Evolutionary conservation across 2,888 invertebrate genomes (phyloP), one percentile per base, ranked within the genome.

Genomic region (Trypoxylon attenuatum): DNA sequence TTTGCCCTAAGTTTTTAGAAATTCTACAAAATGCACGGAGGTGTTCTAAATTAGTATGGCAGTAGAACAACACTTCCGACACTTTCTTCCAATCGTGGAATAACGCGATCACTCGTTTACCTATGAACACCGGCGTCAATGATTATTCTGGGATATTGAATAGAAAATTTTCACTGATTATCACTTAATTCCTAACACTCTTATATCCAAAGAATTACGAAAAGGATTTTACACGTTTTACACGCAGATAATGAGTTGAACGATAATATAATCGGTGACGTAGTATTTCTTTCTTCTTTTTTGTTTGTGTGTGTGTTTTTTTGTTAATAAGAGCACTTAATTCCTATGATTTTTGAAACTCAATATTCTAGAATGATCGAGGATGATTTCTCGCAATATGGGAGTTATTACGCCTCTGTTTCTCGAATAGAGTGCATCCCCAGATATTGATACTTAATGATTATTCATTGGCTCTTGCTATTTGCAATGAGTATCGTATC

Each of bases 1-100:
- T 42, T n/a, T 41, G 41, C 33, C 53, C 55, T 63, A 62, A 45
- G n/a, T n/a, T 52, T 64, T 69, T 61, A 66, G 52, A 73, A 68
- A 76, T 73, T 25, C 54, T 63, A 65, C 65, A 21, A 29, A 63
- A 49, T 56, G 50, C 55, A 68, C 68, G 64, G 64, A 56, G 69
- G 25, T 64, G 62, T 76, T 66, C 76, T 78, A 76, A 78, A 73
- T 73, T 70, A 78, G 77, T 64, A 70, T 83, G 83, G 81, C 83
- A 82, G 83, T 83, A 77, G 77, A 78, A 76, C 75, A 73, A 67
- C 68, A 62, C 64, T 69, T 66, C 69, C 71, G 56, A 53, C 60
- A 73, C 61, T 67, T 73, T 56, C 58, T 38, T 56, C 65, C 67
- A 67, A 77, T 41, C 55, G 65, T 66, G 60, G 42, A 61, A 22